These are phyloP conservation scores for Heliocidaris erythrogramma DNA, from an alignment of 35 echinoderm and acorn worm species.

Conservation along the genomic window DNA sequence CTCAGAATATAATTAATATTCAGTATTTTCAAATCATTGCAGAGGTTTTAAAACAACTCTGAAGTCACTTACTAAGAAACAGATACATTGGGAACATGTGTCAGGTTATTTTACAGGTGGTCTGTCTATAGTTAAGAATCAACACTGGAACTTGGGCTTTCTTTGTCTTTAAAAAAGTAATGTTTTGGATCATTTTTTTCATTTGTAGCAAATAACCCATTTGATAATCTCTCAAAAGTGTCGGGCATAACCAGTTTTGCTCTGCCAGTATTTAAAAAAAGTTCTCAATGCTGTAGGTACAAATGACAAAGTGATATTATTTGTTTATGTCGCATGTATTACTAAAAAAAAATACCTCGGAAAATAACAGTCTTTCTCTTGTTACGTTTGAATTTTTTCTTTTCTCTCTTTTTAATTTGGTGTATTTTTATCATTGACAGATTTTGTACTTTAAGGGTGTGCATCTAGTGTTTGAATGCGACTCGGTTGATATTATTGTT, in stretches of 20 bases:
- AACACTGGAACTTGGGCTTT: neutral
- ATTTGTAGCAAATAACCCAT: neutral
- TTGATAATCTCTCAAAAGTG: neutral
- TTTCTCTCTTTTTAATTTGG: neutral
- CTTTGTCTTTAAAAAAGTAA: neutral
- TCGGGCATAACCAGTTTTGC: neutral
- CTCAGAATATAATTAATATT: neutral
- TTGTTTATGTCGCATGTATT: neutral
- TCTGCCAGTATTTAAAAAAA: neutral
- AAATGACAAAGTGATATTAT: neutral
- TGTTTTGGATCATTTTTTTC: too few species aligned
- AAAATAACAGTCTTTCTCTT: slow-evolving; percentile 11
- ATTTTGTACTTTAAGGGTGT: neutral
- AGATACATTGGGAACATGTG: neutral
- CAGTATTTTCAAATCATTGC: neutral
- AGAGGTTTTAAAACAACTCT: neutral
- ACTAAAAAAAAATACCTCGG: slow-evolving; percentile 2
- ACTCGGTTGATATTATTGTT: neutral
- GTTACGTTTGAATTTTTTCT: slow-evolving; percentile 9
- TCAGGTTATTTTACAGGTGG: neutral
- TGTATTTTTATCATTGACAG: neutral
- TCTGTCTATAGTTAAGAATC: neutral
- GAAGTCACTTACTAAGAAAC: neutral
- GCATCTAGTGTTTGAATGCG: neutral
- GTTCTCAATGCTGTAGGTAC: neutral